Conservation (phyloP, 2,888 invertebrate species). For the Morpho achilles region DNA sequence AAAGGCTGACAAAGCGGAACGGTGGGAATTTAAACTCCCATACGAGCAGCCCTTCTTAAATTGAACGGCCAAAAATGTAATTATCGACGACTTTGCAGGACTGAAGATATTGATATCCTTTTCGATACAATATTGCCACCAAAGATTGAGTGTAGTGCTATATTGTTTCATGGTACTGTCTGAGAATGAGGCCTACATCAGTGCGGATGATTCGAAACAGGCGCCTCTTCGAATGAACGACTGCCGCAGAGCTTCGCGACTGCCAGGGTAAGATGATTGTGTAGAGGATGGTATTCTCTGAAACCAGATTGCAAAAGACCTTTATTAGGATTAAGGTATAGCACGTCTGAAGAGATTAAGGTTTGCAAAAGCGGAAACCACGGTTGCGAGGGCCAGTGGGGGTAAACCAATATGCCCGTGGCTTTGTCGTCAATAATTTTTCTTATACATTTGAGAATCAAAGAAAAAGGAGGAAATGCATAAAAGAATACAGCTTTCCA, state of each 20-base stretch:
- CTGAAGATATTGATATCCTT: constrained; percentile 1
- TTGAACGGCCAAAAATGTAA: constrained; percentile 17
- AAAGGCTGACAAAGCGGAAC: constrained; percentile 26
- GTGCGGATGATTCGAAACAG: constrained; percentile 8
- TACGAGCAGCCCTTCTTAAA: constrained; percentile 25
- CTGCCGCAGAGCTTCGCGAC: constrained; percentile 27
- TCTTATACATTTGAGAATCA: constrained; percentile 14
- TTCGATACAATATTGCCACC: constrained; percentile 11
- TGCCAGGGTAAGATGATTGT: constrained; percentile 30
- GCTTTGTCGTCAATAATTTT: constrained; percentile 29
- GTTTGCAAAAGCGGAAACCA: constrained; percentile 29
- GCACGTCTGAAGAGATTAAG: constrained; percentile 20
- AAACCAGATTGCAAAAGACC: constrained; percentile 23
- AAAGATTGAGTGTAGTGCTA: constrained; percentile 17
- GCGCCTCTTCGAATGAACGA: constrained; percentile 16
- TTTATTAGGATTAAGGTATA: constrained; percentile 22
- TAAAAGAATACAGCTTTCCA: constrained; percentile 24
- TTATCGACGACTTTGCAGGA: constrained; percentile 12
- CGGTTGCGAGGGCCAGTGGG: constrained; percentile 30
- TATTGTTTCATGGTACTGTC: constrained; percentile 24
- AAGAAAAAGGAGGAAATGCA: constrained; percentile 27
- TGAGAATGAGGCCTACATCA: constrained; percentile 27
- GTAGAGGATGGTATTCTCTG: constrained; percentile 24
- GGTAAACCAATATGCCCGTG: constrained; percentile 29
- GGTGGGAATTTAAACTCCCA: constrained; percentile 23